Evolutionary conservation across 2,113 vertebrate species (phyloP).

Genomic region (Tragelaphus buxtoni): DNA sequence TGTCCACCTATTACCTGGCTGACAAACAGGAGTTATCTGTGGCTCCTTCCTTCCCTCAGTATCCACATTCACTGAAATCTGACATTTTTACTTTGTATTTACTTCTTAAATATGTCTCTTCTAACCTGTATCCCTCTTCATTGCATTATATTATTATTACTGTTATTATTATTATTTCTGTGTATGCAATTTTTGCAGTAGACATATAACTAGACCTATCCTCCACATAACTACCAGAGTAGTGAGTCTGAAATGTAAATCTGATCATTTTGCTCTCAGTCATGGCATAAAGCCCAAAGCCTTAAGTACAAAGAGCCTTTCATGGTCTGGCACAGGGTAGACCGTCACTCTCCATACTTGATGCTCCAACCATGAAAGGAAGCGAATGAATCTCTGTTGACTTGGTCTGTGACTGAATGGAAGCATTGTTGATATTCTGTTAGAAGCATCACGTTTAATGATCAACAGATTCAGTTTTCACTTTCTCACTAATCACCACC

Average conservation of each 20-base stretch:
- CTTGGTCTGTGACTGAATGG: background rate
- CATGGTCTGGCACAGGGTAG: background rate
- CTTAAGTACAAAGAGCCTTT: background rate
- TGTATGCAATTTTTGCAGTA: background rate
- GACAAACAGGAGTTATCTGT: background rate
- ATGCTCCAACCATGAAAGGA: background rate
- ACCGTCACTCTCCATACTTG: background rate
- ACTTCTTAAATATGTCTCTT: background rate
- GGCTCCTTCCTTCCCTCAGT: background rate
- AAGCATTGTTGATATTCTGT: background rate
- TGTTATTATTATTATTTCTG: background rate
- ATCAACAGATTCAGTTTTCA: background rate
- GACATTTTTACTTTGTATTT: background rate
- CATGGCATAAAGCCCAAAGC: background rate
- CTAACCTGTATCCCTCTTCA: background rate
- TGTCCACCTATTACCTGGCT: background rate
- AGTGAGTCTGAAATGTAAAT: background rate
- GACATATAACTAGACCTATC: background rate
- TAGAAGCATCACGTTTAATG: background rate
- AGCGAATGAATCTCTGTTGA: too few relatives aligned
- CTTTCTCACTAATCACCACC: background rate
- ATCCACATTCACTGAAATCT: background rate
- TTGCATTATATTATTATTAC: background rate
- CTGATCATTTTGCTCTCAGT: background rate
- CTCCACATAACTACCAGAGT: background rate